phyloP scores from a whole-genome alignment of 2,113 vertebrate genomes.

The Platysteira castanea region DNA sequence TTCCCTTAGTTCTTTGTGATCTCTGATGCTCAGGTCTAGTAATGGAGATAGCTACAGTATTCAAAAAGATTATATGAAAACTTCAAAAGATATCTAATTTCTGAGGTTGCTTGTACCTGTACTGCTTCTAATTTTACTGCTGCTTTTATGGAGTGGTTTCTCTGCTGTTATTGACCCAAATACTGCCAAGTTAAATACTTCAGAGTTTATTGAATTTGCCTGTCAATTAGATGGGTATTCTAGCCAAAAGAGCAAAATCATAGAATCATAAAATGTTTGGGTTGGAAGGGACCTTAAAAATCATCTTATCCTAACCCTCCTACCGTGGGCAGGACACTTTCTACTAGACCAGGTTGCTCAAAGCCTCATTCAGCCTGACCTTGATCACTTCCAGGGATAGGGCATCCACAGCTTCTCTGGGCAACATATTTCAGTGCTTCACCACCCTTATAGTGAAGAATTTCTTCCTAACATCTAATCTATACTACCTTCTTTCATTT shows the following conservation, averaged over 20 bases:
- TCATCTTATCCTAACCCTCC: neutral
- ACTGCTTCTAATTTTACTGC: neutral
- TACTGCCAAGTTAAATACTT: constrained; percentile 18
- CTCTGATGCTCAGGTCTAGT: neutral
- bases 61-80: neutral
- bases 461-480: neutral
- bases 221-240: constrained; percentile 16
- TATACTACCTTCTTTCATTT: neutral
- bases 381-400: neutral
- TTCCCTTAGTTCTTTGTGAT: neutral
- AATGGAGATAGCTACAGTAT: neutral
- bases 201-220: constrained; percentile 10
- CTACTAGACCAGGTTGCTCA: neutral
- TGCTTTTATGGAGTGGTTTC: neutral
- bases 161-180: neutral
- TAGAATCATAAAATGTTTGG: neutral
- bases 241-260: constrained; percentile 23
- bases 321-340: neutral
- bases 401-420: neutral
- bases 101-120: neutral
- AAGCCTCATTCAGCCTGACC: neutral
- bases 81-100: neutral
- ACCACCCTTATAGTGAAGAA: neutral
- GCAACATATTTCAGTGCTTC: neutral
- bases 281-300: neutral